A percentile compares a stretch with the other conserved stretches of the same genome.
Conservation (phyloP, 2,888 invertebrate species). For the Phalera bucephala region DNA sequence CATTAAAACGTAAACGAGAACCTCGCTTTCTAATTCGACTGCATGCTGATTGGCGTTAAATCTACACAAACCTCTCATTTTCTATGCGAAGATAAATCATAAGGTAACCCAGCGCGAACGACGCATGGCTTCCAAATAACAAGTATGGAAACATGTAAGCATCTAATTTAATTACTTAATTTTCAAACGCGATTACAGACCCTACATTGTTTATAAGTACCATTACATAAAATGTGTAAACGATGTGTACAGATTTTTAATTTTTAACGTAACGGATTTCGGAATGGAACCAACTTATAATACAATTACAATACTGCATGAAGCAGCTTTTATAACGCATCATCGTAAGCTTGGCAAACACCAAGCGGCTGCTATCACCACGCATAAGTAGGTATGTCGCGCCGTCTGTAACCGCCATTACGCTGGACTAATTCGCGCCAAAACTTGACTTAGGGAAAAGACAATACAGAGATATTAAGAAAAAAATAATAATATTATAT, state of each 20-base stretch:
- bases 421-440: slow-evolving; percentile 48
- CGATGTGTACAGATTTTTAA: neutral
- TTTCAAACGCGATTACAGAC: slow-evolving; percentile 37
- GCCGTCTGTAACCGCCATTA: slow-evolving; percentile 39
- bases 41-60: slow-evolving; percentile 43
- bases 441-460: slow-evolving; percentile 64
- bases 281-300: slow-evolving; percentile 6
- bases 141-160: slow-evolving; percentile 64
- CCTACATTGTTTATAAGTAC: slow-evolving; percentile 10
- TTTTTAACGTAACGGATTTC: slow-evolving; percentile 1
- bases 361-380: slow-evolving; percentile 2
- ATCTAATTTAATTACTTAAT: slow-evolving; percentile 40
- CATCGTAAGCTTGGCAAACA: slow-evolving; percentile 8
- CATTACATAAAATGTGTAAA: neutral
- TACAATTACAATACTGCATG: slow-evolving; percentile 20
- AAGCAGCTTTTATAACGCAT: slow-evolving; percentile 10
- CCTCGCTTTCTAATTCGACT: slow-evolving; percentile 44
- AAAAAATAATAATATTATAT: slow-evolving; percentile 10
- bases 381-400: too few species aligned
- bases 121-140: slow-evolving; percentile 80
- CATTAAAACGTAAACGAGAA: slow-evolving; percentile 27
- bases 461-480: slow-evolving; percentile 8
- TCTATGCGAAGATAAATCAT: slow-evolving; percentile 39
- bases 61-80: slow-evolving; percentile 25
- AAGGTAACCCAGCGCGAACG: slow-evolving; percentile 45